Percentiles rank a stretch among this genome's conserved stretches.
These are phyloP conservation scores for Megatriorchis doriae DNA, from an alignment of 2,113 vertebrate genomes.

Conservation along the genomic window DNA sequence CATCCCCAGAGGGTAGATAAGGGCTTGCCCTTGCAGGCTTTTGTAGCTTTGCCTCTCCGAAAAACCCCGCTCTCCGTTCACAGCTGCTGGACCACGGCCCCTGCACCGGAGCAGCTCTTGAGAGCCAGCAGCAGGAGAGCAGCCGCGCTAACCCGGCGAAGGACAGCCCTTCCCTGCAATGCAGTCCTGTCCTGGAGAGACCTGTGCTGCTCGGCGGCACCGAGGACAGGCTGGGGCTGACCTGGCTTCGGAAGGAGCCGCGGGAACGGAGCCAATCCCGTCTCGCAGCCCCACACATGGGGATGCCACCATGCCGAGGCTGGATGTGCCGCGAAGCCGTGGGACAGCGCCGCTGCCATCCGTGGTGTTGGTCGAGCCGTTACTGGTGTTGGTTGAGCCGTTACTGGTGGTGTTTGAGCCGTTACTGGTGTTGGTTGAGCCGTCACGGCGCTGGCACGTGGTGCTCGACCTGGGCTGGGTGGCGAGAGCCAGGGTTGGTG, in stretches of 20 bases:
- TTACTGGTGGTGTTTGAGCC: accelerated
- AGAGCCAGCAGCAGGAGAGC: neutral
- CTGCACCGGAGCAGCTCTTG: neutral
- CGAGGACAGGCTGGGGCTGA: neutral
- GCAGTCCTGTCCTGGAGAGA: neutral
- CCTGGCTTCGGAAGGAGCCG: accelerated
- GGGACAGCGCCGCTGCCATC: accelerated
- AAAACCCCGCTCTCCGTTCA: accelerated
- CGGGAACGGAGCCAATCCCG: accelerated
- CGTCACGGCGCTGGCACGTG: accelerated
- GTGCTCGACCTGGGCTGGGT: neutral
- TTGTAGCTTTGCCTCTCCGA: accelerated
- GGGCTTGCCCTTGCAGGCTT: accelerated
- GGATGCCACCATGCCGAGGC: accelerated
- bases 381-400: too few species aligned
- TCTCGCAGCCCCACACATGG: accelerated
- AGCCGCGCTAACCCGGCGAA: accelerated
- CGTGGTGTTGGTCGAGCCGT: accelerated
- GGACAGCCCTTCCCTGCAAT: neutral
- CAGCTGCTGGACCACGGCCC: neutral
- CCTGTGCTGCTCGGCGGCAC: neutral
- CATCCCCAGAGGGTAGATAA: accelerated
- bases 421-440: accelerated
- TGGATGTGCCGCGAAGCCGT: accelerated
- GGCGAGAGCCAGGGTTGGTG: neutral